Evolutionary conservation across 2,113 vertebrate genomes (phyloP).

Genomic region (Parotia lawesii): DNA sequence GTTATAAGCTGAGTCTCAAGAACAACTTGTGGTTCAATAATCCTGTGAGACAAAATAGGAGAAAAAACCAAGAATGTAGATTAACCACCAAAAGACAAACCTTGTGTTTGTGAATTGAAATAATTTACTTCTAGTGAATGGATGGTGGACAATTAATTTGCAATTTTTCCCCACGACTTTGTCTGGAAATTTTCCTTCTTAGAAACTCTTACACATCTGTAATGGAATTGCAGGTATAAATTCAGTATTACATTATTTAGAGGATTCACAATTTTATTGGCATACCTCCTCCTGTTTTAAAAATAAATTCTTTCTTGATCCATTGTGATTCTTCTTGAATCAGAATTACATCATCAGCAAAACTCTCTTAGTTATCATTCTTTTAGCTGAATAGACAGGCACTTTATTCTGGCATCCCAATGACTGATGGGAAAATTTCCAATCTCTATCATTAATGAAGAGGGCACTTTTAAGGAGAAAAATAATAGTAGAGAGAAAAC

Average conservation of each 20-base stretch:
- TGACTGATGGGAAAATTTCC: neutral
- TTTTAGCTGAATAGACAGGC: neutral
- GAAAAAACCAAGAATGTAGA: neutral
- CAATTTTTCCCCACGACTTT: neutral
- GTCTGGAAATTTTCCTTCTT: neutral
- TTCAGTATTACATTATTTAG: neutral
- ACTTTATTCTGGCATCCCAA: neutral
- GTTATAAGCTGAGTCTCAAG: neutral
- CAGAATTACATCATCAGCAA: neutral
- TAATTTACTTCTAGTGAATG: neutral
- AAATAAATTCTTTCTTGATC: neutral
- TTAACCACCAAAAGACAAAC: neutral
- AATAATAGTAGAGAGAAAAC: neutral
- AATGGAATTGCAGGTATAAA: neutral
- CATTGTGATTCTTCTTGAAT: neutral
- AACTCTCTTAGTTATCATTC: neutral
- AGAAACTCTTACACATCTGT: neutral
- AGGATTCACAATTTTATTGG: neutral
- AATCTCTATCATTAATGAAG: neutral
- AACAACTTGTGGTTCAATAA: neutral
- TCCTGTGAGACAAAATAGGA: neutral
- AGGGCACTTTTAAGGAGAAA: neutral
- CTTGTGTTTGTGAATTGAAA: neutral
- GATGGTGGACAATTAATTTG: neutral
- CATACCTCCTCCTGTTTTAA: neutral